Evolutionary conservation across 2,888 invertebrate species (phyloP), one percentile per base, ranked within the genome.

Genomic region (Pterostichus madidus): DNA sequence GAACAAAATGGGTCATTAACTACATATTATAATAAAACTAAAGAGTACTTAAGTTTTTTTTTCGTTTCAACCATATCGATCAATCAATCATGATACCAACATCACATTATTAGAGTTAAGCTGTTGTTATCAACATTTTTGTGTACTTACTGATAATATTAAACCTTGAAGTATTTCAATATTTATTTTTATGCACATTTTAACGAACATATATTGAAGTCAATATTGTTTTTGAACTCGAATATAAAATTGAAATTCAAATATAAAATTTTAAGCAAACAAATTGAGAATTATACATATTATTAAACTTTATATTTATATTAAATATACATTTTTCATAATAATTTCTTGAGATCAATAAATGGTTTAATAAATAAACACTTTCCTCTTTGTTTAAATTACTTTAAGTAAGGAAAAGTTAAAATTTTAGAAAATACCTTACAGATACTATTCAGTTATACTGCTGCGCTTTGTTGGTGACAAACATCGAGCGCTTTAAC

Each of bases 131-230:
- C 73, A 46, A 13, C 24, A 17, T 24, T 15, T 68, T 68, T 77
- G 44, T 59, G 15, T 56, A 77, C 59, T 31, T 39, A 77, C 53
- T 77, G 77, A 77, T 77, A 77, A 73, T n/a, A 77, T 11, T 5
- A 31, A 59, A 77, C 77, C 77, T 77, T 77, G 77, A 77, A 77
- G 44, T 32, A 32, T 32, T 56, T 59, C 39, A 59, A 59, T 77
- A 77, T 77, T 76, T 77, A 77, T 44, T 59, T 76, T 59, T 59
- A 77, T 77, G 77, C 77, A 77, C 35, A 77, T 52, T 32, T 52
- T 52, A 56, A 39, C 17, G 44, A 64, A 64, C 64, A 6, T n/a
- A 39, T 35, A 61, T 24, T 24, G 31, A 31, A 35, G 59, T 64
- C 64, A 64, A 64, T 64, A 64, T 64, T 64, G 32, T 35, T 35